Evolutionary conservation across 2,888 invertebrate genomes (phyloP).

Genomic region (Seira musarum): DNA sequence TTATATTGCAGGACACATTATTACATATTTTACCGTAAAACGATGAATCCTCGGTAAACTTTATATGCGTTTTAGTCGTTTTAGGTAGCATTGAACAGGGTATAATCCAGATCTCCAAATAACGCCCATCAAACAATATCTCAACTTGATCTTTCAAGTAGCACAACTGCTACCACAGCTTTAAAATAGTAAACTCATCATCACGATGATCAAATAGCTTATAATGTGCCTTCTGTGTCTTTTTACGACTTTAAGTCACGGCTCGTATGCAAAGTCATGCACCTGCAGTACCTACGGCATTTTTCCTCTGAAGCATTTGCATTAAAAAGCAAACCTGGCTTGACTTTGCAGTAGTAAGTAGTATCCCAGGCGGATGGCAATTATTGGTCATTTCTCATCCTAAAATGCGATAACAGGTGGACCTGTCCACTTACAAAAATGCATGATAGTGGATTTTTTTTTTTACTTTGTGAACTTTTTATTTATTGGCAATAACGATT

Average conservation of each 20-base stretch:
- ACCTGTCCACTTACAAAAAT: background rate
- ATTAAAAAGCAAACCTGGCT: background rate
- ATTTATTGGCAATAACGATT: slow-evolving; percentile 6
- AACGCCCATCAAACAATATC: background rate
- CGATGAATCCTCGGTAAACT: too few species aligned
- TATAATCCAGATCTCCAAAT: background rate
- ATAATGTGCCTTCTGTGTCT: background rate
- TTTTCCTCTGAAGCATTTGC: background rate
- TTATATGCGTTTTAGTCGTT: too few species aligned
- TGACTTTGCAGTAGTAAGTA: background rate
- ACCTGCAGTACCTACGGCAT: background rate
- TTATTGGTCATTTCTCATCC: background rate
- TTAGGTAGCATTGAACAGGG: background rate
- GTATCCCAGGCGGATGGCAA: too few species aligned
- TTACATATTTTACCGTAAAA: background rate
- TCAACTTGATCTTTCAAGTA: background rate
- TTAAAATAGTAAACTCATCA: background rate
- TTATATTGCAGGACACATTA: background rate
- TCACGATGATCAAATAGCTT: background rate
- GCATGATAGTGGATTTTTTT: background rate
- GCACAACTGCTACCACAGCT: background rate
- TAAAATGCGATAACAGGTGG: slow-evolving; percentile 2
- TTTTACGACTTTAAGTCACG: slow-evolving; percentile 13
- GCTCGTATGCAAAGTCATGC: background rate
- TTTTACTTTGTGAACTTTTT: background rate